phyloP scores from a whole-genome alignment of 1,140 invertebrate genomes.

The Zaprionus inermis region DNA sequence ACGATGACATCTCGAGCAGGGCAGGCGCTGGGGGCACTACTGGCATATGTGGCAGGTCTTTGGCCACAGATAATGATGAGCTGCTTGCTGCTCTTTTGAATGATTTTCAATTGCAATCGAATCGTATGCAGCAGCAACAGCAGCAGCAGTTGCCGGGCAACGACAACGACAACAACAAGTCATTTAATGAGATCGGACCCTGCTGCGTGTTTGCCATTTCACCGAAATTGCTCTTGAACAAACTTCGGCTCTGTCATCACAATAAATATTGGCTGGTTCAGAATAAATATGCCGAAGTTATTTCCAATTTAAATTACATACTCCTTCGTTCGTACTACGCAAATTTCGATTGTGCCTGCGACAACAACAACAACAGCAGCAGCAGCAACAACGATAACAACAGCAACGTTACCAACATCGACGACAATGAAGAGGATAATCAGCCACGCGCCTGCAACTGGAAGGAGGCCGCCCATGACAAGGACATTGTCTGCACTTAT shows the following conservation, averaged over 20 bases:
- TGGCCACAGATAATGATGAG: slow-evolving; percentile 83
- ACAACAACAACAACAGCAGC: slow-evolving; percentile 45
- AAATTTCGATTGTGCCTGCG: slow-evolving; percentile 61
- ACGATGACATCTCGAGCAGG: slow-evolving; percentile 64
- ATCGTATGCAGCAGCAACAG: slow-evolving; percentile 56
- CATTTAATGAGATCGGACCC: slow-evolving; percentile 62
- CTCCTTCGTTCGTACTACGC: slow-evolving; percentile 73
- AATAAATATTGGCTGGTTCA: slow-evolving; percentile 84
- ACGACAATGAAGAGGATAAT: slow-evolving; percentile 12
- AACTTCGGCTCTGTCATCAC: slow-evolving; percentile 81
- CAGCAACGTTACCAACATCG: slow-evolving; percentile 25
- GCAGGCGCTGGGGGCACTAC: slow-evolving; percentile 34
- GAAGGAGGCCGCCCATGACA: slow-evolving; percentile 28
- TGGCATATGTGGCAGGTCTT: slow-evolving; percentile 70
- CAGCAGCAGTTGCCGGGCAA: slow-evolving; percentile 8
- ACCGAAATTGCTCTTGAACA: slow-evolving; percentile 83
- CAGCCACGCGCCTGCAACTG: slow-evolving; percentile 38
- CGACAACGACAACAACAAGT: slow-evolving; percentile 25
- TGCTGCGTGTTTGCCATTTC: slow-evolving; percentile 78
- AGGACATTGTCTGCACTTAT: slow-evolving; percentile 78
- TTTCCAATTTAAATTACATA: slow-evolving; percentile 84
- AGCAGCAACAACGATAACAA: slow-evolving; percentile 24
- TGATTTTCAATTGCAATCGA: slow-evolving; percentile 84
- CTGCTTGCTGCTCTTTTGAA: slow-evolving; percentile 83
- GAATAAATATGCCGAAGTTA: slow-evolving; percentile 84